phyloP scores from a whole-genome alignment of 2,113 vertebrate species.

The Cromileptes altivelis region DNA sequence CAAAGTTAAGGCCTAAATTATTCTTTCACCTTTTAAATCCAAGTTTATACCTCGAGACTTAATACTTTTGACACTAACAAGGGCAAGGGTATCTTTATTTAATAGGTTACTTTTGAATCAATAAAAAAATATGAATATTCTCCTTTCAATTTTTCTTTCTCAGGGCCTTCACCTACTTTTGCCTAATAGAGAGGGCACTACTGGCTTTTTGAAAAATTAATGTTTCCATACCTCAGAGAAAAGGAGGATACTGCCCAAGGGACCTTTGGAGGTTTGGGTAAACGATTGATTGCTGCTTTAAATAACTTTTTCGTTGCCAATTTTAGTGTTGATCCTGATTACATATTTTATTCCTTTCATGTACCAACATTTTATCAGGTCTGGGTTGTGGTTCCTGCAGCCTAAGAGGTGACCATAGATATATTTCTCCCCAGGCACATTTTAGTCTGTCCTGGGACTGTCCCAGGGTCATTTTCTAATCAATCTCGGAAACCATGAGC shows the following conservation, averaged over 20 bases:
- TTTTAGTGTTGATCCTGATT: neutral
- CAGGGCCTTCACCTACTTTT: neutral
- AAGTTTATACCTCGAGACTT: neutral
- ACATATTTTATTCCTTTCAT: neutral
- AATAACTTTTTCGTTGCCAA: neutral
- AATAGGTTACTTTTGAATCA: conserved; percentile 4
- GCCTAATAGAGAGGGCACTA: neutral
- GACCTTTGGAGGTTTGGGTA: conserved; percentile 2
- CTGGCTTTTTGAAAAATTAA: conserved; percentile 5
- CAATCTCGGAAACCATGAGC: no score
- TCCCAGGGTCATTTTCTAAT: no score
- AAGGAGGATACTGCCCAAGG: neutral
- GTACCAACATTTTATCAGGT: neutral
- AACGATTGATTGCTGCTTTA: neutral
- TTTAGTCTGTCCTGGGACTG: no score
- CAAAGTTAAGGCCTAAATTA: neutral
- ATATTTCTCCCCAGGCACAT: no score
- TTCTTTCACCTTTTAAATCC: neutral
- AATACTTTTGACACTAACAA: conserved; percentile 1
- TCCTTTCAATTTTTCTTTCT: neutral
- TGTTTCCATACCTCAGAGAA: neutral
- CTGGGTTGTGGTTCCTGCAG: no score
- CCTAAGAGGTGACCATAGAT: no score
- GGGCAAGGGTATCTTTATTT: neutral
- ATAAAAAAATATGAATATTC: neutral